Percentiles rank a stretch among this genome's conserved stretches.
These are phyloP conservation scores for Anoplolepis gracilipes DNA, from an alignment of 1,140 invertebrate species.

Conservation along the genomic window DNA sequence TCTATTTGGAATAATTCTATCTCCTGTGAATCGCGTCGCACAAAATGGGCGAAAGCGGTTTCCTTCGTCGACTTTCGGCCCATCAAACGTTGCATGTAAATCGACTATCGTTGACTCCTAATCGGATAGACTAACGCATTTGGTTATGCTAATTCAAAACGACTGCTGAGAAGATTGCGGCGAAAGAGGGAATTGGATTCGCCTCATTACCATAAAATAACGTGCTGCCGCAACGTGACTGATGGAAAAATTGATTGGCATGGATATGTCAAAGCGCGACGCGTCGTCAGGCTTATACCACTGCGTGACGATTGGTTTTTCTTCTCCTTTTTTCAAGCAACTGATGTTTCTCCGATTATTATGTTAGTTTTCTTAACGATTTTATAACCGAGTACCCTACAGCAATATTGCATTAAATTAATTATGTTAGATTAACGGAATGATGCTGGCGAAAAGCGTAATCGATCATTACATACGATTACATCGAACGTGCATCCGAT, in stretches of 20 bases:
- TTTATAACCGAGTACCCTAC: not conserved
- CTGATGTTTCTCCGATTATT: constrained; percentile 25
- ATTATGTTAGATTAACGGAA: not conserved
- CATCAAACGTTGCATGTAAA: constrained; percentile 39
- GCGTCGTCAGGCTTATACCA: not conserved
- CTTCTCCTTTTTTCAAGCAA: not conserved
- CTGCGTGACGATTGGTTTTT: constrained; percentile 2
- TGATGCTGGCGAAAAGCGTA: not conserved
- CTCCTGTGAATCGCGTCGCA: not conserved
- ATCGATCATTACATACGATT: not conserved
- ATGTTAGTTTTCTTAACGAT: constrained; percentile 21
- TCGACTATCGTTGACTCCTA: constrained; percentile 32
- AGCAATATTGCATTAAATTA: constrained; percentile 9
- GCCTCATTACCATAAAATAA: constrained; percentile 53
- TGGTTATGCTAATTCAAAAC: constrained; percentile 56
- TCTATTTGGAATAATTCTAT: constrained; percentile 30
- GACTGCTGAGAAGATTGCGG: constrained; percentile 43
- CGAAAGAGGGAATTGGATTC: constrained; percentile 57
- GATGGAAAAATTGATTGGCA: constrained; percentile 51
- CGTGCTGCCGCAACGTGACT: constrained; percentile 25
- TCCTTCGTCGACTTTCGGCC: constrained; percentile 26
- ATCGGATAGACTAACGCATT: constrained; percentile 34
- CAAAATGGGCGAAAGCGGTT: constrained; percentile 48
- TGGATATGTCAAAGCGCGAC: constrained; percentile 27
- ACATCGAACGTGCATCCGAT: not conserved